Evolutionary conservation across 2,113 vertebrate species (phyloP).

Genomic region (Stegastes partitus): DNA sequence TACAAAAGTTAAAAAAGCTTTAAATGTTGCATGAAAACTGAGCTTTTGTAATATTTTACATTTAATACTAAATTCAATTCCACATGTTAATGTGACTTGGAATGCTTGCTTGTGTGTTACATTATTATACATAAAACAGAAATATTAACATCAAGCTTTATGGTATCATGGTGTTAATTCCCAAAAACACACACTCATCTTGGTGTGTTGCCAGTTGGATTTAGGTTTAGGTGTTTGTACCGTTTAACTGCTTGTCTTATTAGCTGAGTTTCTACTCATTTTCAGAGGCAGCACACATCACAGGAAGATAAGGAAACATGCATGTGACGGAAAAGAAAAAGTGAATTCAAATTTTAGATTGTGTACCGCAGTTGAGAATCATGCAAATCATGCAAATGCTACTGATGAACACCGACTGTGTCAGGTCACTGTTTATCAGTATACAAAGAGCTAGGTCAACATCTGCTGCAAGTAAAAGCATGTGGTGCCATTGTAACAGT

Average conservation of each 20-base stretch:
- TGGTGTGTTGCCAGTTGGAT: neutral
- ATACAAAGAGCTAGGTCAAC: neutral
- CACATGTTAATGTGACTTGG: neutral
- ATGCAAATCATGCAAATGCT: conserved; percentile 17
- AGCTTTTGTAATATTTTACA: neutral
- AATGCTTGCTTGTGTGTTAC: neutral
- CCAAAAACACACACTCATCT: neutral
- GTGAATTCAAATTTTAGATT: neutral
- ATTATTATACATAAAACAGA: neutral
- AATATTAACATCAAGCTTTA: no score
- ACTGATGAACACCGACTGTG: neutral
- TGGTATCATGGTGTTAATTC: neutral
- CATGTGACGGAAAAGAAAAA: neutral
- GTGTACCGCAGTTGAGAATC: neutral
- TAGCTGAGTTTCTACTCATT: neutral
- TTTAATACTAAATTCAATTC: neutral
- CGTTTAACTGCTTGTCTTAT: rapidly evolving
- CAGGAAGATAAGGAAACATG: conserved; percentile 71
- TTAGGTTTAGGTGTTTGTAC: neutral
- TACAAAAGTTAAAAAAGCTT: neutral
- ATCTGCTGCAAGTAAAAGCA: neutral
- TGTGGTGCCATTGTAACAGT: no score
- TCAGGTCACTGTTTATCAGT: neutral
- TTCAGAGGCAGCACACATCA: conserved; percentile 53
- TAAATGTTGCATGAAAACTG: neutral